Base-by-base conservation (phyloP, 2,113 vertebrate species). In the Empidonax alnorum region DNA sequence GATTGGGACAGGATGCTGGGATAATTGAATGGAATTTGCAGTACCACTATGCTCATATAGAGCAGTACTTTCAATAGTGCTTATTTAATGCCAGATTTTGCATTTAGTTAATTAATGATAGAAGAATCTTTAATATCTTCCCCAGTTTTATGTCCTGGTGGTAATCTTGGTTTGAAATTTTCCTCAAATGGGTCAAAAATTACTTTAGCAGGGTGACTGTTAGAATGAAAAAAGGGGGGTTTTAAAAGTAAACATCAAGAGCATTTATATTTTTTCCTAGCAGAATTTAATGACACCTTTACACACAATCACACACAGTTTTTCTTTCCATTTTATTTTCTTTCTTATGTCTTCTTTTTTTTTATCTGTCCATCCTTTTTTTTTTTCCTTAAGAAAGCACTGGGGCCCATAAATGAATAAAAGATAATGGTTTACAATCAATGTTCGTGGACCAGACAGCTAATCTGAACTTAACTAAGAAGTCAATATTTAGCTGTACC, bases 391-490 rank as follows among this genome's bases (percentile, higher is more conserved):
- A 68, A 87, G 76, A 90, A 71, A 94, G 74, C 33, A 80, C 67
- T 27, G 72, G 44, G 79, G 42, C 61, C 53, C 15, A 16, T 73
- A 94, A 97, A 93, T 89, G 69, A 66, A 75, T 87, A 91, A 97
- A 96, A 96, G 95, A 96, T 96, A 98, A 95, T 97, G 87, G 69
- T 93, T 97, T 94, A 82, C 83, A 94, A 89, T 97, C 91, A 90
- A 68, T 97, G 84, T 55, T 87, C 31, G 47, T 13, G 44, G 96
- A 96, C 83, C 69, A 97, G 95, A 96, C 78, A 94, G 92, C 80
- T 97, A 97, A 97, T 97, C 97, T 62, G 63, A 98, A 98, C 74
- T 97, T 97, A 95, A 97, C 96, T 96, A 95, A 96, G 98, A 98
- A 98, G 97, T 97, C 97, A 98, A 88, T 97, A 97, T 98, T 98